These are phyloP conservation scores for Falco biarmicus DNA, from an alignment of 2,797 vertebrate genomes.

Conservation along the genomic window DNA sequence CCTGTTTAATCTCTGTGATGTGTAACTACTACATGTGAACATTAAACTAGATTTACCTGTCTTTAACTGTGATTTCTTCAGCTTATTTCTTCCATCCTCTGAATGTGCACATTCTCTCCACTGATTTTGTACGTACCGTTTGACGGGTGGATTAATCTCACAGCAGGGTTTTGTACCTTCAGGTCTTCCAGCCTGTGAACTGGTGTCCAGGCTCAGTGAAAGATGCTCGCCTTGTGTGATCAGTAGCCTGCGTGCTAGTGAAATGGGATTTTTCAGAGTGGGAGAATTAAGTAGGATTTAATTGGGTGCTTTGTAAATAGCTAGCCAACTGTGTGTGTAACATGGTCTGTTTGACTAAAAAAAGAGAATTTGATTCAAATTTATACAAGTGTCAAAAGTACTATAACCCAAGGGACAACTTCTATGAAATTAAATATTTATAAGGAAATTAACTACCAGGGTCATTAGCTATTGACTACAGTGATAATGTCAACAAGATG, in stretches of 20 bases:
- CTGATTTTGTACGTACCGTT: not conserved
- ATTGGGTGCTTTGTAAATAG: constrained; percentile 82
- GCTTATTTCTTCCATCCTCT: constrained; percentile 76
- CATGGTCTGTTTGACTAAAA: constrained; percentile 74
- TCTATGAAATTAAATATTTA: constrained; percentile 75
- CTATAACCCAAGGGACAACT: constrained; percentile 63
- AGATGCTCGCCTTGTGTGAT: constrained; percentile 63
- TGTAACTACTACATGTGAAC: constrained; percentile 83
- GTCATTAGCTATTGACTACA: constrained; percentile 38
- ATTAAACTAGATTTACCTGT: constrained; percentile 84
- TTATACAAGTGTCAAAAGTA: constrained; percentile 76
- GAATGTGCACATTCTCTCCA: not conserved
- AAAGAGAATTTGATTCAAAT: constrained; percentile 78
- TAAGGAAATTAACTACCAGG: constrained; percentile 64
- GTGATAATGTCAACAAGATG: constrained; percentile 53
- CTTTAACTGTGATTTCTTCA: constrained; percentile 77
- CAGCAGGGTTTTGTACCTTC: not conserved
- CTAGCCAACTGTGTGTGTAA: constrained; percentile 75
- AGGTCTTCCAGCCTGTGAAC: not conserved
- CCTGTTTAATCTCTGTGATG: constrained; percentile 81
- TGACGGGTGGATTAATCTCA: not conserved
- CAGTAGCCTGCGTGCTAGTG: constrained; percentile 40
- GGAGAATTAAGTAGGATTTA: constrained; percentile 82
- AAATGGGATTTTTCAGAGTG: constrained; percentile 70
- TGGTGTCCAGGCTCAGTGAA: constrained; percentile 23